Conservation (phyloP, 1,140 invertebrate genomes). For the Gryllus bimaculatus region DNA sequence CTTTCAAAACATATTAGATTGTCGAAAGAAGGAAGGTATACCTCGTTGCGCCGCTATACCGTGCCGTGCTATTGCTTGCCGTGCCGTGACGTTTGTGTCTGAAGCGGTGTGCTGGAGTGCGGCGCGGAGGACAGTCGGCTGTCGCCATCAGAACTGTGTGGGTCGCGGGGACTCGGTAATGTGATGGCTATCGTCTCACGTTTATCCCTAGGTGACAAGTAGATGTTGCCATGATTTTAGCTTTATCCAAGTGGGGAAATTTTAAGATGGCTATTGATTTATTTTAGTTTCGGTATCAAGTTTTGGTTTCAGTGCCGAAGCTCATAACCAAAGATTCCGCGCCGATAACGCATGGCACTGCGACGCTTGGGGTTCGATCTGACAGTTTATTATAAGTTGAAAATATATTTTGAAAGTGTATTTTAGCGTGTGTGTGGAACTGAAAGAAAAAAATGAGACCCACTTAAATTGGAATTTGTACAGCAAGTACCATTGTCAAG, state of each 20-base stretch:
- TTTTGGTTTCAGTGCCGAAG: background rate
- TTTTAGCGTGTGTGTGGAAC: too few relatives aligned
- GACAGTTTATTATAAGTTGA: too few relatives aligned
- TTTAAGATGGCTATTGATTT: background rate
- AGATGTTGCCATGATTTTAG: background rate
- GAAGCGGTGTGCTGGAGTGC: background rate
- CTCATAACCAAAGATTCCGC: background rate
- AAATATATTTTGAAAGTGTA: too few relatives aligned
- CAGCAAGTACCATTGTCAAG: too few relatives aligned
- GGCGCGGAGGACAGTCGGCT: background rate
- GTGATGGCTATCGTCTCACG: background rate
- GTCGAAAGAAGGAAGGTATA: background rate
- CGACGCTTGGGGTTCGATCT: too few relatives aligned
- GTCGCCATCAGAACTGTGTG: background rate
- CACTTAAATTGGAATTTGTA: too few relatives aligned
- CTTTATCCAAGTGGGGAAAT: background rate
- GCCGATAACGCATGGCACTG: too few relatives aligned
- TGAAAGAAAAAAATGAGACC: too few relatives aligned
- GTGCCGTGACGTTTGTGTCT: background rate
- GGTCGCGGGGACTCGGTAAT: background rate
- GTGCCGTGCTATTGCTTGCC: background rate
- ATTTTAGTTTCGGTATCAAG: background rate
- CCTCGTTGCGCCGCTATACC: background rate
- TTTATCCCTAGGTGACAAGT: background rate
- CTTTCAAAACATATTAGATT: background rate